A percentile compares a stretch with the other conserved stretches of the same genome.
phyloP scores from a whole-genome alignment of 2,797 vertebrate species.

The Aeoliscus strigatus region DNA sequence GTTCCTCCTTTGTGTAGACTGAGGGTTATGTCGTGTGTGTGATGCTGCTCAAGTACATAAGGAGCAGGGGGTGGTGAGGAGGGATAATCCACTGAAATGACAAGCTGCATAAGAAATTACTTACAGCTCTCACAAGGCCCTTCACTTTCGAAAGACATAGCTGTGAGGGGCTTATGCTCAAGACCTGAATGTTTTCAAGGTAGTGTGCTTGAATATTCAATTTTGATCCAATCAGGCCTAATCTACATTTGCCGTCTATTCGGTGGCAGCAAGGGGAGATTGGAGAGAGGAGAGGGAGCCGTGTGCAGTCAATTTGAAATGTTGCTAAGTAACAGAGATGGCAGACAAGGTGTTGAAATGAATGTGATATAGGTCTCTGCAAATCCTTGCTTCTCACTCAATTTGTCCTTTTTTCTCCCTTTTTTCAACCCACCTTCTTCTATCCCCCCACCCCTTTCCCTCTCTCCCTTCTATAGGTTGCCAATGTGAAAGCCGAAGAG shows the following conservation, averaged over 20 bases:
- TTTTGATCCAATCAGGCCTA: slow-evolving; percentile 71
- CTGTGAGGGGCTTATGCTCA: slow-evolving; percentile 64
- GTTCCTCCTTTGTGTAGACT: slow-evolving; percentile 45
- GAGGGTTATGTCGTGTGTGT: slow-evolving; percentile 47
- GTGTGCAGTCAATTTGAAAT: slow-evolving; percentile 75
- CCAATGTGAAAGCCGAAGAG: slow-evolving; percentile 66
- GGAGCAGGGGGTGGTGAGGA: slow-evolving; percentile 43
- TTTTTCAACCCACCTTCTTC: slow-evolving; percentile 14
- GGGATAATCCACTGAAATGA: slow-evolving; percentile 70
- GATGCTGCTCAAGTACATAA: slow-evolving; percentile 63
- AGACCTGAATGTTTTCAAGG: slow-evolving; percentile 72
- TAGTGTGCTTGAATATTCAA: slow-evolving; percentile 72
- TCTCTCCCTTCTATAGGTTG: slow-evolving; percentile 22
- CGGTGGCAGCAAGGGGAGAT: slow-evolving; percentile 51
- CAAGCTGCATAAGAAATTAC: slow-evolving; percentile 71
- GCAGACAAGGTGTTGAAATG: slow-evolving; percentile 69
- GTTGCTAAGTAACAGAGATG: slow-evolving; percentile 76
- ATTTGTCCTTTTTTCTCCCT: slow-evolving; percentile 37
- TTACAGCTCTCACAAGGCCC: slow-evolving; percentile 67
- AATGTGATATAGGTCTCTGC: slow-evolving; percentile 70
- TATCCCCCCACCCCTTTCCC: slow-evolving; percentile 13
- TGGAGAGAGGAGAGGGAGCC: slow-evolving; percentile 53
- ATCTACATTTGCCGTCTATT: slow-evolving; percentile 70
- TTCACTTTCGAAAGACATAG: slow-evolving; percentile 68
- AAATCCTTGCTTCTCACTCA: slow-evolving; percentile 67